Evolutionary conservation across 2,888 invertebrate genomes (phyloP).

Genomic region (Cephonodes hylas): DNA sequence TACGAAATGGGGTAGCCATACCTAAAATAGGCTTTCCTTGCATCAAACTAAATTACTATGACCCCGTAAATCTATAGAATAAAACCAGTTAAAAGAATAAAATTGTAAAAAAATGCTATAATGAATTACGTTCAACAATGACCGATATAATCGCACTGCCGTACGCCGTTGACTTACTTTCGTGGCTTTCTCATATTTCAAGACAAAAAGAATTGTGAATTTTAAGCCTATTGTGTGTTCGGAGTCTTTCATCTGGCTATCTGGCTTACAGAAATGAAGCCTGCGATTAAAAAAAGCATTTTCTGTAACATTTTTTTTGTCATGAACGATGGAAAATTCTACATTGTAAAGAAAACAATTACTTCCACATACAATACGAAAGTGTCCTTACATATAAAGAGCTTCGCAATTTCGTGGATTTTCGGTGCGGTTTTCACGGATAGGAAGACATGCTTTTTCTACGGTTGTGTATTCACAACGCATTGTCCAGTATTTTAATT

Average conservation of each 20-base stretch:
- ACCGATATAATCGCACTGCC: neutral
- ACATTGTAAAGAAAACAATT: neutral
- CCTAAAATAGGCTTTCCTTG: too few relatives aligned
- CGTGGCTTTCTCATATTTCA: constrained; percentile 18
- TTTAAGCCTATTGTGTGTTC: constrained; percentile 6
- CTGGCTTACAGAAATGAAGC: neutral
- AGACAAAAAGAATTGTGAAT: constrained; percentile 9
- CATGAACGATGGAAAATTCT: neutral
- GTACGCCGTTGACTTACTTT: constrained; percentile 26
- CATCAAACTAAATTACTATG: too few relatives aligned
- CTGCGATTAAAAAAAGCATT: neutral
- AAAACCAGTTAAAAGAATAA: neutral
- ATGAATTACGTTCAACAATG: too few relatives aligned
- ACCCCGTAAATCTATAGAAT: too few relatives aligned
- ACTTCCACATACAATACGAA: neutral
- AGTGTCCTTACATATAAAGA: too few relatives aligned
- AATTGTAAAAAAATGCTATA: too few relatives aligned
- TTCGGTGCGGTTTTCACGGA: too few relatives aligned
- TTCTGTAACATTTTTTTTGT: neutral
- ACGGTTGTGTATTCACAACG: too few relatives aligned
- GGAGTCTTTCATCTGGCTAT: neutral
- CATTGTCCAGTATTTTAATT: too few relatives aligned
- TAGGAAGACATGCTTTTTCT: neutral
- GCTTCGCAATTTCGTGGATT: too few relatives aligned
- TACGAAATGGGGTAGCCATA: too few relatives aligned